phyloP scores from a whole-genome alignment of 2,113 vertebrate species.

The Numenius arquata region DNA sequence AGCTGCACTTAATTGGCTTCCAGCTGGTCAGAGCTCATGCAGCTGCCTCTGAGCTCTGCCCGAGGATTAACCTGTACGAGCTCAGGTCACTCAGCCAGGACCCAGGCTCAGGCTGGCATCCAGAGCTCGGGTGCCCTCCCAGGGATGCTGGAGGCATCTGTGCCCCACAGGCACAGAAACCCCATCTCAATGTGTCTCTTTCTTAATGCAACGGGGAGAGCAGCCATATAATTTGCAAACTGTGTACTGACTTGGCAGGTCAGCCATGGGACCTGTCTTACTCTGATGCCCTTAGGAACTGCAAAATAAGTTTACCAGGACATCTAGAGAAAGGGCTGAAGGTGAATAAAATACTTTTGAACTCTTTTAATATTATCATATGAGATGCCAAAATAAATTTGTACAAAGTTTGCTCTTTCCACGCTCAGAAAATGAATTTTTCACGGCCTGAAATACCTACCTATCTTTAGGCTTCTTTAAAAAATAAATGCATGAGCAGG shows the following conservation, averaged over 20 bases:
- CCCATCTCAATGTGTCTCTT: neutral
- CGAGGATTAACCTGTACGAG: neutral
- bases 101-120: neutral
- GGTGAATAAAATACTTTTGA: neutral
- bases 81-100: neutral
- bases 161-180: neutral
- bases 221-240: neutral
- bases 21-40: neutral
- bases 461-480: neutral
- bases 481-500: neutral
- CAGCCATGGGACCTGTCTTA: neutral
- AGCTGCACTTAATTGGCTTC: constrained; percentile 41
- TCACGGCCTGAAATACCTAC: neutral
- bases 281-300: neutral
- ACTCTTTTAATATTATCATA: neutral
- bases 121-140: neutral
- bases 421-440: neutral
- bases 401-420: neutral
- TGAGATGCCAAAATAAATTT: neutral
- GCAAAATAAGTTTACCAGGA: neutral
- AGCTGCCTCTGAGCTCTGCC: neutral
- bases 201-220: neutral
- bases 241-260: neutral
- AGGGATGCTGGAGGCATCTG: neutral
- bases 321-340: neutral